phyloP scores from a whole-genome alignment of 2,113 vertebrate species.

The Geococcyx californianus region DNA sequence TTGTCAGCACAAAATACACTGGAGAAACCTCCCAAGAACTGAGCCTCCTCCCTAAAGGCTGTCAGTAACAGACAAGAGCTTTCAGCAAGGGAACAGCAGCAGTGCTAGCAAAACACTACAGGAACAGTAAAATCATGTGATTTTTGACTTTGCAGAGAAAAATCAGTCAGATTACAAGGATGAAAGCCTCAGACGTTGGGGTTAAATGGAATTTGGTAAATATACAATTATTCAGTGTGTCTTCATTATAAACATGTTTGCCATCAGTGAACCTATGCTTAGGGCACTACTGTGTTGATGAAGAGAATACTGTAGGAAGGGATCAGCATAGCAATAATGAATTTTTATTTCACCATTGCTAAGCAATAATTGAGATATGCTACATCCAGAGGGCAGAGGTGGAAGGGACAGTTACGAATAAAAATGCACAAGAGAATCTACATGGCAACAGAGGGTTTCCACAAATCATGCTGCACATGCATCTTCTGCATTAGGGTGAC shows the following conservation, averaged over 20 bases:
- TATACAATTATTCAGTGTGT: slow-evolving; percentile 53
- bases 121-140: neutral
- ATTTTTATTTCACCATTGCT: slow-evolving; percentile 41
- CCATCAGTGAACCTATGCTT: slow-evolving; percentile 19
- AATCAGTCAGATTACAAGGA: neutral
- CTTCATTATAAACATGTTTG: slow-evolving; percentile 43
- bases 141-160: slow-evolving; percentile 27
- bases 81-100: neutral
- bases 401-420: neutral
- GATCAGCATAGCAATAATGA: slow-evolving; percentile 59
- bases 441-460: neutral
- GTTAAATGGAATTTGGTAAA: slow-evolving; percentile 69
- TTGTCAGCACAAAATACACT: neutral
- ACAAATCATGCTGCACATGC: neutral
- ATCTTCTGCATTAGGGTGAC: neutral
- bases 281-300: slow-evolving; percentile 51
- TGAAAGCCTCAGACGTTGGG: neutral
- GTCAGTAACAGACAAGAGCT: neutral
- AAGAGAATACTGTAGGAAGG: slow-evolving; percentile 54
- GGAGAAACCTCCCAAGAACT: neutral
- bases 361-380: neutral
- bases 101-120: slow-evolving; percentile 15
- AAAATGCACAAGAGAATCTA: neutral
- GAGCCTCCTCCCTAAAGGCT: neutral
- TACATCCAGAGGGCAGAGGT: neutral